phyloP scores from a whole-genome alignment of 2,888 invertebrate genomes.

The Microdon myrmicae region DNA sequence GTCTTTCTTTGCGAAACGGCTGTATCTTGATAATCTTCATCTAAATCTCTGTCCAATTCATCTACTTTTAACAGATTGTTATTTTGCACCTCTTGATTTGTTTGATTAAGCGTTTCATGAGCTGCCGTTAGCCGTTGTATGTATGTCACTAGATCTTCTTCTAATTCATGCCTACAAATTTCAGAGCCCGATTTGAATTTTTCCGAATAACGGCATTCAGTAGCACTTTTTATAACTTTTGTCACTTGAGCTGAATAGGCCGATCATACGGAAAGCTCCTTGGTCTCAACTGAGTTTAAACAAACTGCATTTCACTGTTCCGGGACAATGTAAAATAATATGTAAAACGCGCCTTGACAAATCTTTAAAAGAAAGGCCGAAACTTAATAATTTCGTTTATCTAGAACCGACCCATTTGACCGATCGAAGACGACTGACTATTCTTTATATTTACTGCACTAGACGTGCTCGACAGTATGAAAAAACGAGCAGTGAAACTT shows the following conservation, averaged over 20 bases:
- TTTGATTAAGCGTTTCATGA: slow-evolving; percentile 2
- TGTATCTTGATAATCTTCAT: slow-evolving; percentile 10
- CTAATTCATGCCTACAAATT: background rate
- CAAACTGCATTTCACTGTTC: too few relatives aligned
- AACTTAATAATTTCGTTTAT: too few relatives aligned
- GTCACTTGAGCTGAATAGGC: slow-evolving; percentile 12
- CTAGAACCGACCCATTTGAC: too few relatives aligned
- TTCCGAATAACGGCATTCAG: slow-evolving; percentile 3
- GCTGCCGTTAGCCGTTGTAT: slow-evolving; percentile 16
- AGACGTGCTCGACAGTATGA: too few relatives aligned
- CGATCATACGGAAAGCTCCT: slow-evolving; percentile 8
- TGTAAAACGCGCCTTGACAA: too few relatives aligned
- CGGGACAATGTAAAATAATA: too few relatives aligned
- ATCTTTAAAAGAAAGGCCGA: too few relatives aligned
- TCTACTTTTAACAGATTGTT: slow-evolving; percentile 11
- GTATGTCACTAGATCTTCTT: slow-evolving; percentile 11
- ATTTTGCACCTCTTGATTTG: slow-evolving; percentile 6
- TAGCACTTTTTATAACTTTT: slow-evolving; percentile 12
- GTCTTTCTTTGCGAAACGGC: slow-evolving; percentile 12
- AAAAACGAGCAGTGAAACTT: too few relatives aligned
- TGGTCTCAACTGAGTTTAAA: too few relatives aligned
- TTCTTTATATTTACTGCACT: too few relatives aligned
- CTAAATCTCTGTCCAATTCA: slow-evolving; percentile 10
- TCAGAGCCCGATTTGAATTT: background rate
- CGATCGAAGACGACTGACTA: too few relatives aligned